A percentile compares a stretch with the other conserved stretches of the same genome.
Evolutionary conservation across 2,797 vertebrate genomes (phyloP).

Genomic region (Clarias fuscus): DNA sequence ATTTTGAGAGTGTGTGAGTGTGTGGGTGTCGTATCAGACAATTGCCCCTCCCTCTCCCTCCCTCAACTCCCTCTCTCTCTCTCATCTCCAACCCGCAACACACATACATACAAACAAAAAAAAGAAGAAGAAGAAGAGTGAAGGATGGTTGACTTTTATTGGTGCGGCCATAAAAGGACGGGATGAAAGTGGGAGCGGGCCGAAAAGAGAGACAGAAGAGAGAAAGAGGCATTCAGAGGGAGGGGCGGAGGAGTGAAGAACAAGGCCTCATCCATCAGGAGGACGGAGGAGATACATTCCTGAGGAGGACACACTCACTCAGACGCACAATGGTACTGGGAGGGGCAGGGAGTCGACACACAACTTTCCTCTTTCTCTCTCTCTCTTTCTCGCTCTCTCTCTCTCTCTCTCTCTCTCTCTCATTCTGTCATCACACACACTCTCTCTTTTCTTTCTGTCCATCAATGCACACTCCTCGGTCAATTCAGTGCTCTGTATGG

Average conservation of each 20-base stretch:
- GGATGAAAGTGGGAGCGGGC: conserved; percentile 78
- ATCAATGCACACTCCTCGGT: conserved; percentile 44
- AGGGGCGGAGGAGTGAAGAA: conserved; percentile 81
- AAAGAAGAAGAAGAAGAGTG: conserved; percentile 67
- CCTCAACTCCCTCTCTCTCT: conserved; percentile 59
- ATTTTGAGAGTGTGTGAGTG: background rate
- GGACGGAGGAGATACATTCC: conserved; percentile 80
- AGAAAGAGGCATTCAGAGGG: conserved; percentile 82
- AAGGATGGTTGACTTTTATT: conserved; percentile 85
- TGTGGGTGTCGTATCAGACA: conserved; percentile 22
- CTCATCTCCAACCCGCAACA: conserved; percentile 50
- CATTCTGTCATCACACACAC: conserved; percentile 10
- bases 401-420: conserved; percentile 30
- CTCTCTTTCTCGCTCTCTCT: conserved; percentile 29
- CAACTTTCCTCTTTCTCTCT: conserved; percentile 65
- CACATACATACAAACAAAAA: conserved; percentile 49
- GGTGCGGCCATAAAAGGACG: conserved; percentile 76
- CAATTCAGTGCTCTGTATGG: conserved; percentile 57
- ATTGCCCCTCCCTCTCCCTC: conserved; percentile 48
- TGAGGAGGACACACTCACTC: conserved; percentile 82
- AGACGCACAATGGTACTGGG: conserved; percentile 75
- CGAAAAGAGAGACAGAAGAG: conserved; percentile 76
- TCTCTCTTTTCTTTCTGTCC: conserved; percentile 42
- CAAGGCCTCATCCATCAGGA: conserved; percentile 84
- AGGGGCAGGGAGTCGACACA: conserved; percentile 76